Evolutionary conservation across 1,140 invertebrate genomes (phyloP).

Genomic region (Acromyrmex heyeri): DNA sequence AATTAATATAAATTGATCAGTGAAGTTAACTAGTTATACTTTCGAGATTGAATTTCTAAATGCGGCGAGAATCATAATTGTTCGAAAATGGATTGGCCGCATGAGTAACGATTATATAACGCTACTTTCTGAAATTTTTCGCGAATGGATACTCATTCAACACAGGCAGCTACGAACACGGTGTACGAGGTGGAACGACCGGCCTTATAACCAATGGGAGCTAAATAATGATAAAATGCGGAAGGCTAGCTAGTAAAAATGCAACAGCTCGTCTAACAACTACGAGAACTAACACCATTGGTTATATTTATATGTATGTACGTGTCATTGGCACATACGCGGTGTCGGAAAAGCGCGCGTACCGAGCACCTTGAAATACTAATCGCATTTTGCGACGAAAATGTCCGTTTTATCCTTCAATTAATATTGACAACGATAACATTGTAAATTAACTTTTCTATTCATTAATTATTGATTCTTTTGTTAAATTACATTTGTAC

Average conservation of each 20-base stretch:
- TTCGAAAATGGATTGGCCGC: neutral
- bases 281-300: conserved; percentile 84
- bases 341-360: conserved; percentile 67
- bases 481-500: neutral
- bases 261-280: conserved; percentile 86
- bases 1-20: neutral
- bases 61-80: neutral
- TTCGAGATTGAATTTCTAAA: neutral
- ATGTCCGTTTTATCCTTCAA: neutral
- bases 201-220: conserved; percentile 82
- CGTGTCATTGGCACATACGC: conserved; percentile 81
- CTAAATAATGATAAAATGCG: conserved; percentile 85
- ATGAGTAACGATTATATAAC: neutral
- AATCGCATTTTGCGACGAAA: neutral
- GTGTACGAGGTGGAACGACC: conserved; percentile 71
- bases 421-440: neutral
- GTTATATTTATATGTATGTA: conserved; percentile 82
- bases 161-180: conserved; percentile 66
- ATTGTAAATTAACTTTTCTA: neutral
- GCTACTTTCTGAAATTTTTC: neutral
- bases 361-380: conserved; percentile 12
- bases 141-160: conserved; percentile 15
- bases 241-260: conserved; percentile 86
- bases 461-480: neutral
- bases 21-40: neutral